Evolutionary conservation across 2,888 invertebrate genomes (phyloP).

Genomic region (Hypsopygia costalis): DNA sequence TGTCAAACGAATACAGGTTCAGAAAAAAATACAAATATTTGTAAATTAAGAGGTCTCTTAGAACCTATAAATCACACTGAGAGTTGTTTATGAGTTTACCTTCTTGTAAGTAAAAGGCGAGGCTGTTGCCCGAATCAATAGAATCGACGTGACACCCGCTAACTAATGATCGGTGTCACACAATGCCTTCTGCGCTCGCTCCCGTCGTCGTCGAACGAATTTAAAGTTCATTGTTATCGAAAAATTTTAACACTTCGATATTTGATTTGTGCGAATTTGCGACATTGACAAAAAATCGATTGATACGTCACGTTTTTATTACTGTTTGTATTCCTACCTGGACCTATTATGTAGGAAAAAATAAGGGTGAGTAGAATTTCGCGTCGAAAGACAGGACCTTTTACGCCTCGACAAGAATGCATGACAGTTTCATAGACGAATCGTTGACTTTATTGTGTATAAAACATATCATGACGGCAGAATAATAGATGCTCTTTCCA

Average conservation of each 20-base stretch:
- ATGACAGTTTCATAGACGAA: slow-evolving; percentile 55
- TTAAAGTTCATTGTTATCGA: slow-evolving; percentile 60
- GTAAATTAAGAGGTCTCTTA: slow-evolving; percentile 23
- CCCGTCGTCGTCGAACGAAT: slow-evolving; percentile 49
- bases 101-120: slow-evolving; percentile 60
- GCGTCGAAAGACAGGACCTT: slow-evolving; percentile 47
- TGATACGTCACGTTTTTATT: slow-evolving; percentile 76
- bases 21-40: slow-evolving; percentile 41
- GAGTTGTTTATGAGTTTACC: slow-evolving; percentile 67
- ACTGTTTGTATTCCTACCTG: slow-evolving; percentile 76
- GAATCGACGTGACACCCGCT: slow-evolving; percentile 60
- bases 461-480: slow-evolving; percentile 45
- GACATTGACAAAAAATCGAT: slow-evolving; percentile 67
- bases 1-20: slow-evolving; percentile 15
- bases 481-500: slow-evolving; percentile 50
- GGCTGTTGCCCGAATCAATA: slow-evolving; percentile 43
- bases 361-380: slow-evolving; percentile 52
- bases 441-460: slow-evolving; percentile 62
- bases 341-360: slow-evolving; percentile 50
- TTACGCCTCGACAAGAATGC: slow-evolving; percentile 45
- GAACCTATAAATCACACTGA: slow-evolving; percentile 52
- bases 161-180: slow-evolving; percentile 66
- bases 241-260: slow-evolving; percentile 76
- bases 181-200: slow-evolving; percentile 51
- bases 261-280: slow-evolving; percentile 77